phyloP scores from a whole-genome alignment of 2,113 vertebrate genomes.

The Cynocephalus volans region DNA sequence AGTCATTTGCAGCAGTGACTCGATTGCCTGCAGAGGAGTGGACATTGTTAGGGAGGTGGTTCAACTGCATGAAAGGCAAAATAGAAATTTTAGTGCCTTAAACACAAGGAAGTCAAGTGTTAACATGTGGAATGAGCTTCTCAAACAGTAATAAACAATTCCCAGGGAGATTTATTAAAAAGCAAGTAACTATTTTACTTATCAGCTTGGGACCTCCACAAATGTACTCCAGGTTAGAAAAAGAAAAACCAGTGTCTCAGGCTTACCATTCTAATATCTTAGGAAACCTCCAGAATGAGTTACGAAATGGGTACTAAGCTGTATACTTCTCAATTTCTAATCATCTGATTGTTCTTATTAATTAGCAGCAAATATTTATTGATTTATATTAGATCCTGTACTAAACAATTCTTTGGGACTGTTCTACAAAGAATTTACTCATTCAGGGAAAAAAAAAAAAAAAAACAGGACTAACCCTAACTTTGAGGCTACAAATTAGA shows the following conservation, averaged over 20 bases:
- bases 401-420: constrained; percentile 7
- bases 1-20: neutral
- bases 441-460: neutral
- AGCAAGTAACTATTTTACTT: constrained; percentile 48
- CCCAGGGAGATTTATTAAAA: constrained; percentile 39
- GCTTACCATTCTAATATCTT: neutral
- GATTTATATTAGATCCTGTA: constrained; percentile 48
- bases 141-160: constrained; percentile 23
- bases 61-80: neutral
- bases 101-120: neutral
- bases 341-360: neutral
- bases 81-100: neutral
- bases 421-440: constrained; percentile 30
- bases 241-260: constrained; percentile 51
- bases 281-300: constrained; percentile 46
- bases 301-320: neutral
- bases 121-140: neutral
- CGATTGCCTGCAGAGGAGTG: neutral
- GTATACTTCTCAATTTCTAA: constrained; percentile 1
- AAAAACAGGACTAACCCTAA: neutral
- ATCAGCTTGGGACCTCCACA: neutral
- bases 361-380: neutral
- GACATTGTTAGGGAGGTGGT: neutral
- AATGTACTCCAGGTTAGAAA: neutral
- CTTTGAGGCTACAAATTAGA: constrained; percentile 56